phyloP scores from a whole-genome alignment of 1,140 invertebrate species.

The Trachymyrmex septentrionalis region DNA sequence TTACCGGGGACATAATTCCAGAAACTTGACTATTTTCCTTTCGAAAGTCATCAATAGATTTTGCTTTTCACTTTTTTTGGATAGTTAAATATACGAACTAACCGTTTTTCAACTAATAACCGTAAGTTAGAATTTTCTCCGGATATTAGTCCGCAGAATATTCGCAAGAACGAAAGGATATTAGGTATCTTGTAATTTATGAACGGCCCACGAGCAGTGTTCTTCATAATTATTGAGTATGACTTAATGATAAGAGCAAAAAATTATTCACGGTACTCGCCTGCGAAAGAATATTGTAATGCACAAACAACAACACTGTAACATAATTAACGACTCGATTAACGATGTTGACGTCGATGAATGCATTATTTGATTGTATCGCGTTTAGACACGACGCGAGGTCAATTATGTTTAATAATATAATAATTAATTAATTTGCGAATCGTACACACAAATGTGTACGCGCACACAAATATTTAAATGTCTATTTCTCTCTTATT shows the following conservation, averaged over 20 bases:
- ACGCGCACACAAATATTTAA: constrained; percentile 12
- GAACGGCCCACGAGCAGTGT: background rate
- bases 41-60: constrained; percentile 8
- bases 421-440: constrained; percentile 15
- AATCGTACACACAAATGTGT: background rate
- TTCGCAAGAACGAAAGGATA: background rate
- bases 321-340: constrained; percentile 13
- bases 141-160: constrained; percentile 11
- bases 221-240: background rate
- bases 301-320: background rate
- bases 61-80: background rate
- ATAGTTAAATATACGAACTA: background rate
- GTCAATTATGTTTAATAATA: constrained; percentile 24
- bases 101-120: background rate
- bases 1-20: constrained; percentile 12
- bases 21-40: background rate
- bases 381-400: background rate
- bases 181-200: constrained; percentile 26
- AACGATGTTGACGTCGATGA: constrained; percentile 20
- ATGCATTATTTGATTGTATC: background rate
- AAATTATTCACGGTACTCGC: background rate
- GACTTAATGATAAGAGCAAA: constrained; percentile 17
- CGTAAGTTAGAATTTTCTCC: background rate
- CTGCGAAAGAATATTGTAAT: constrained; percentile 6
- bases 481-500: background rate